A percentile compares a stretch with the other conserved stretches of the same genome.
phyloP scores from a whole-genome alignment of 2,113 vertebrate genomes.

The Gyps fulvus region DNA sequence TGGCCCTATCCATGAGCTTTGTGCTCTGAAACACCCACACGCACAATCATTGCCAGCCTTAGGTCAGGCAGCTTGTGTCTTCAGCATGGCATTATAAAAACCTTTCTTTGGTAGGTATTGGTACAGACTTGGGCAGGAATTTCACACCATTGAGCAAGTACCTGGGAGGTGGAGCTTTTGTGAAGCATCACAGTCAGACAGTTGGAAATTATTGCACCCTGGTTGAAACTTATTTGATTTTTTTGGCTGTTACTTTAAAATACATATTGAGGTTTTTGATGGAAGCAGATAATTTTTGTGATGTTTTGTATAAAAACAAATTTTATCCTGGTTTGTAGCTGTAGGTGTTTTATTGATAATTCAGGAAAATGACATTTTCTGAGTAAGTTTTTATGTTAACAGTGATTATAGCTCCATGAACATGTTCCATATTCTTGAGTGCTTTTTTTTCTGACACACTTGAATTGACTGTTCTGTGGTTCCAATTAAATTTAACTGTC shows the following conservation, averaged over 20 bases:
- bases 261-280: neutral
- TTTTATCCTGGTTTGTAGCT: neutral
- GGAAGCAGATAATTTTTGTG: neutral
- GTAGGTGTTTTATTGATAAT: neutral
- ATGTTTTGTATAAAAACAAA: neutral
- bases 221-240: neutral
- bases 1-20: fast-evolving
- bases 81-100: neutral
- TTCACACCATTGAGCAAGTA: neutral
- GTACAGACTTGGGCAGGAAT: neutral
- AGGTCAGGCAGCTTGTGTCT: neutral
- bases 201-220: neutral
- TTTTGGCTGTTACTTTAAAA: neutral
- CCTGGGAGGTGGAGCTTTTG: neutral
- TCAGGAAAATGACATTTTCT: neutral
- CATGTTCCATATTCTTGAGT: neutral
- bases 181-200: neutral
- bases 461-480: neutral
- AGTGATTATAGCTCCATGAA: neutral
- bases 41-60: neutral
- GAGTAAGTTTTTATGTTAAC: neutral
- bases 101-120: neutral
- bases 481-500: neutral
- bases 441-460: neutral
- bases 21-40: neutral